phyloP scores from a whole-genome alignment of 2,797 vertebrate species.

The Propithecus deckenii region DNA sequence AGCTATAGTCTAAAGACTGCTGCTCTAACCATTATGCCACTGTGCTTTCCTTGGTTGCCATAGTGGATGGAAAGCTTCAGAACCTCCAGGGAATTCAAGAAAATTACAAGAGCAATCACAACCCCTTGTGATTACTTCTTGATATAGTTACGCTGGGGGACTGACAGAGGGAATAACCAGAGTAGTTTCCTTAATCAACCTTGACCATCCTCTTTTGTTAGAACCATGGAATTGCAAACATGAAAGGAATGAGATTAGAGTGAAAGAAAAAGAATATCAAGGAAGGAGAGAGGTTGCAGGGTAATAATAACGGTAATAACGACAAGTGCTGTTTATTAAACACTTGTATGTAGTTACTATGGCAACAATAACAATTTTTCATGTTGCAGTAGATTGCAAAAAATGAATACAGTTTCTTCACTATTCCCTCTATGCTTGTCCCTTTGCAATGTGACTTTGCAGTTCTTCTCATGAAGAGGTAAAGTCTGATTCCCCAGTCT shows the following conservation, averaged over 20 bases:
- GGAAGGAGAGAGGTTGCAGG: neutral
- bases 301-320: neutral
- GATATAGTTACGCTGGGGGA: neutral
- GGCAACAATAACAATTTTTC: neutral
- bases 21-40: neutral
- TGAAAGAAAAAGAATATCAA: neutral
- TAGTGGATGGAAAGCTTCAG: neutral
- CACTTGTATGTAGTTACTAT: too few species aligned
- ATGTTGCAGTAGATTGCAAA: neutral
- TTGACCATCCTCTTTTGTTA: neutral
- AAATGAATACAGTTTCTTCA: neutral
- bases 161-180: neutral
- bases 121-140: neutral
- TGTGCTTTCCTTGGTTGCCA: neutral
- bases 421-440: neutral
- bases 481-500: neutral
- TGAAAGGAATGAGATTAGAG: neutral
- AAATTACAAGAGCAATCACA: neutral
- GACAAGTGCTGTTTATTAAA: neutral
- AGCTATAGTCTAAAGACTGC: neutral
- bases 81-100: neutral
- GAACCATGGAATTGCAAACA: neutral
- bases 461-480: neutral
- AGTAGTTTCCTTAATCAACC: neutral
- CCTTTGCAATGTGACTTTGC: neutral